These are phyloP conservation scores for Meandrina meandrites DNA, from an alignment of 92 coral and sea anemone genomes.

Conservation along the genomic window DNA sequence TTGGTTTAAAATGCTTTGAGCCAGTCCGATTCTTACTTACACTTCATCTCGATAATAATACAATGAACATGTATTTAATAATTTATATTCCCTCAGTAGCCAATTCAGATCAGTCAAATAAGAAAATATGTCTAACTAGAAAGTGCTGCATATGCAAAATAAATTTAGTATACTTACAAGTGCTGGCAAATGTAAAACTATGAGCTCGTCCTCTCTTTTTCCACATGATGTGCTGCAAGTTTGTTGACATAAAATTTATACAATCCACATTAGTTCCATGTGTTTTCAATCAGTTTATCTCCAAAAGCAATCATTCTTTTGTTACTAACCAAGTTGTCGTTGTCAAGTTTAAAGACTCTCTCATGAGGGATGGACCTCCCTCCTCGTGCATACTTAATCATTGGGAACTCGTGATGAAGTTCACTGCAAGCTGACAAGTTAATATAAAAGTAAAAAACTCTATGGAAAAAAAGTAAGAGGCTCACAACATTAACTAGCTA, in stretches of 20 bases:
- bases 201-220: slow-evolving; percentile 79
- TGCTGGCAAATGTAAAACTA: slow-evolving; percentile 66
- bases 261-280: not conserved
- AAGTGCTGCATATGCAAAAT: not conserved
- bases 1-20: too few relatives aligned
- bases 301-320: too few relatives aligned
- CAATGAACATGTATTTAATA: too few relatives aligned
- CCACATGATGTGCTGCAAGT: slow-evolving; percentile 87
- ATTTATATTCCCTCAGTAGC: too few relatives aligned
- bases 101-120: too few relatives aligned
- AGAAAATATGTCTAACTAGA: not conserved
- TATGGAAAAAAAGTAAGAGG: not conserved
- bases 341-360: slow-evolving; percentile 79
- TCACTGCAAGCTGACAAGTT: slow-evolving; percentile 66
- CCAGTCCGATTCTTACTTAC: too few relatives aligned
- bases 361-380: slow-evolving; percentile 90
- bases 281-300: not conserved
- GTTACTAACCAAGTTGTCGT: slow-evolving; percentile 71
- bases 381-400: slow-evolving; percentile 89
- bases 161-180: slow-evolving; percentile 55
- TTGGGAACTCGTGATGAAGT: slow-evolving; percentile 82
- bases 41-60: too few relatives aligned
- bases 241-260: not conserved
- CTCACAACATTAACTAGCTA: not conserved
- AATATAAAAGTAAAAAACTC: too few relatives aligned